These are phyloP conservation scores for Hydropsyche betteni DNA, from an alignment of 2,888 invertebrate genomes.

Conservation along the genomic window DNA sequence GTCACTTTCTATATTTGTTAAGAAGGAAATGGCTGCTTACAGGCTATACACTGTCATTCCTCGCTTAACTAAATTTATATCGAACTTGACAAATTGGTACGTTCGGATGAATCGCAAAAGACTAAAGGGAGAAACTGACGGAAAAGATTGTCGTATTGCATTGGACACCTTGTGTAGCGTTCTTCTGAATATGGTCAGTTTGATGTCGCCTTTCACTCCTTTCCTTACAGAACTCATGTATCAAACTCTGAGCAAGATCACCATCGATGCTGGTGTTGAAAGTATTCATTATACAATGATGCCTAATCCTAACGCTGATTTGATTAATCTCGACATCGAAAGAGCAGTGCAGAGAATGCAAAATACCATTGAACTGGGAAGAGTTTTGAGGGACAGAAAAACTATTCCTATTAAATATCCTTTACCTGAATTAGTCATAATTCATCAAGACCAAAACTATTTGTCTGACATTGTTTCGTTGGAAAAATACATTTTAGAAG, in stretches of 20 bases:
- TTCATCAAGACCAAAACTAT: conserved; percentile 83
- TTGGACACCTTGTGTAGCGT: conserved; percentile 90
- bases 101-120: conserved; percentile 95
- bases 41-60: conserved; percentile 96
- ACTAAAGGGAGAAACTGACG: conserved; percentile 89
- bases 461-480: conserved; percentile 82
- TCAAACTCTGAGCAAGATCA: conserved; percentile 80
- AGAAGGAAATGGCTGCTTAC: conserved; percentile 93
- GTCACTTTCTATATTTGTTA: conserved; percentile 86
- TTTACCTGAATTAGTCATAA: conserved; percentile 92
- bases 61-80: conserved; percentile 92
- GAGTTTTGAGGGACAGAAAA: conserved; percentile 91
- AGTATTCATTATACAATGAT: conserved; percentile 95
- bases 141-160: conserved; percentile 82
- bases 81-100: conserved; percentile 99
- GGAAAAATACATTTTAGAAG: conserved; percentile 87
- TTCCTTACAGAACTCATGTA: conserved; percentile 96
- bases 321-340: conserved; percentile 89
- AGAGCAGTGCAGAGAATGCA: conserved; percentile 93
- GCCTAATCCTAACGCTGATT: conserved; percentile 73
- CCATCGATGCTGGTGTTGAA: conserved; percentile 66
- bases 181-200: conserved; percentile 84
- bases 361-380: conserved; percentile 91
- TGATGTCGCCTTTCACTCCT: conserved; percentile 98
- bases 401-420: conserved; percentile 97